Base-by-base conservation (phyloP, 2,113 vertebrate genomes). In the Corythoichthys haematopterus region DNA sequence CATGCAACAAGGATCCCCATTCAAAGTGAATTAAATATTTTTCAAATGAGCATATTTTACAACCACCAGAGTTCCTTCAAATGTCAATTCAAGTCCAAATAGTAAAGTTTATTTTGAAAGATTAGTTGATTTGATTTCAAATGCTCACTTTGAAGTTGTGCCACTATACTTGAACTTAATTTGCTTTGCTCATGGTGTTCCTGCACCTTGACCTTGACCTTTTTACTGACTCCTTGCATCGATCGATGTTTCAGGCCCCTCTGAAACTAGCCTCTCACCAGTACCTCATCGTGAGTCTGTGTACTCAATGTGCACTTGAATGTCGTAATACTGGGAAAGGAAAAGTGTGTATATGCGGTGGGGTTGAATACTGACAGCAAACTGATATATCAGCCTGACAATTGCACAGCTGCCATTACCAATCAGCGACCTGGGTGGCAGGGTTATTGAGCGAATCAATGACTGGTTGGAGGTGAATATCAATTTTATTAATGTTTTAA, bases 381-480 rank as follows among this genome's bases (percentile, higher is more conserved):
- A 51, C 68, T 74, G 60, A 80, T 83, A 33, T 40, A 76, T 72
- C 66, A 69, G 64, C 55, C 48, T 63, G 62, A 72, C 70, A 70
- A 79, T 76, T 61, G 66, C 33, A 14, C 3, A 12, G 55, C 55
- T 47, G 71, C 62, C 74, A 65, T 69, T 46, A 70, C 20, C 69
- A 47, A 74, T 76, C 52, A 69, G 46, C 6, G 40, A 43, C 1
- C 40, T 4, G 6, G 66, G 38, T 72, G 66, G 63, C 38, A 70
- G 37, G 65, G 70, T 87, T 78, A 76, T 72, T 82, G 61, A 72
- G 36, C 68, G 57, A 81, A 85, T 86, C 84, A 83, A 83, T 83
- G 45, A 57, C 45, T 38, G 57, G 80, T 78, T 84, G 59, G 76
- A 69, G 72, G 73, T 85, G 70, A 81, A 80, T 78, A 78, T 85